These are phyloP conservation scores for Psittacara wagleri DNA, from an alignment of 2,113 vertebrate species.

Conservation along the genomic window DNA sequence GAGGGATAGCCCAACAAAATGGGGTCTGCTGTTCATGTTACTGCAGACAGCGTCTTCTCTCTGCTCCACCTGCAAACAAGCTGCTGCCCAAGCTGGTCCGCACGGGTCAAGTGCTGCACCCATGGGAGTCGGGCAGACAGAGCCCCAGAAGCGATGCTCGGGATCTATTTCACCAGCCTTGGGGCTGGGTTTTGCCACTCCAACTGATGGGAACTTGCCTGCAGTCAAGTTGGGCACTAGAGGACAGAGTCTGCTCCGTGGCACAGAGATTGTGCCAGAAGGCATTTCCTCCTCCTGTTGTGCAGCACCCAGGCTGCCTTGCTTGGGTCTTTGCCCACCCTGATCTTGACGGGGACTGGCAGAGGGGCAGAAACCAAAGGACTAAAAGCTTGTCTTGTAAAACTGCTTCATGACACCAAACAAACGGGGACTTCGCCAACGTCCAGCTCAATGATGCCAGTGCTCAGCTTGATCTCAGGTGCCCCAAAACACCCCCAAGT, in stretches of 20 bases:
- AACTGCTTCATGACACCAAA: background rate
- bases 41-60: background rate
- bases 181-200: background rate
- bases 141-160: background rate
- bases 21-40: background rate
- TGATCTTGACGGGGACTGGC: accelerated
- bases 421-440: background rate
- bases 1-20: background rate
- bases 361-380: background rate
- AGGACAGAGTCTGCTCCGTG: background rate
- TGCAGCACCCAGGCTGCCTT: accelerated
- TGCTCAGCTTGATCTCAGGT: background rate
- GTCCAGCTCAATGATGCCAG: background rate
- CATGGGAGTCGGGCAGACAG: background rate
- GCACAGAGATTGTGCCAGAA: accelerated
- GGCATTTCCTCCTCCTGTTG: background rate
- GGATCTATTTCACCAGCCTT: background rate
- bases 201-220: accelerated
- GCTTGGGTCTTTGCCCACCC: background rate
- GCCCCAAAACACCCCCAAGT: accelerated
- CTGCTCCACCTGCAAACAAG: background rate
- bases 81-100: background rate
- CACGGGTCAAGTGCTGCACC: background rate
- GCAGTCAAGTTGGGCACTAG: background rate
- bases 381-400: background rate